phyloP scores from a whole-genome alignment of 2,888 invertebrate genomes.

The Petrolisthes manimaculis region DNA sequence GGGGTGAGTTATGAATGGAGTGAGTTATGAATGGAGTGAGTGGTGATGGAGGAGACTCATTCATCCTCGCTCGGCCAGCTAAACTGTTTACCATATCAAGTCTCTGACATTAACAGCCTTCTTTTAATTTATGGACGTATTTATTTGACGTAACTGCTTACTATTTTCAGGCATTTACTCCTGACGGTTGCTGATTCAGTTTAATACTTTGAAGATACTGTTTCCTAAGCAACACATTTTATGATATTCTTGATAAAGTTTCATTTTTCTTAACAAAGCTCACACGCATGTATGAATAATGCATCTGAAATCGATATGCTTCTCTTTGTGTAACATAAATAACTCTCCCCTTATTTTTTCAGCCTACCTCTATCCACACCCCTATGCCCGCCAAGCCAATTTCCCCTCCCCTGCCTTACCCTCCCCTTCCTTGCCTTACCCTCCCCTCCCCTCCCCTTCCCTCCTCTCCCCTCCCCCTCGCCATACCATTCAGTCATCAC shows the following conservation, averaged over 20 bases:
- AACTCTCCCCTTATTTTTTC: too few species aligned
- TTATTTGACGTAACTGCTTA: neutral
- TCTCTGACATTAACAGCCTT: neutral
- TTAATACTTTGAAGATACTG: too few species aligned
- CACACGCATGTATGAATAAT: neutral
- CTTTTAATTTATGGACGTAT: neutral
- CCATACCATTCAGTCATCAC: neutral
- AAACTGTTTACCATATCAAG: constrained; percentile 11
- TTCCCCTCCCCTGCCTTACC: neutral
- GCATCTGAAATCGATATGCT: too few species aligned
- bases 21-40: neutral
- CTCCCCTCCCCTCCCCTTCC: neutral
- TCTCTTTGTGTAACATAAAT: too few species aligned
- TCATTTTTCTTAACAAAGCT: neutral
- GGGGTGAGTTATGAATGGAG: constrained; percentile 1
- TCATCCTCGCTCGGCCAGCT: constrained; percentile 7
- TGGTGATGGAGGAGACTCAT: constrained; percentile 5
- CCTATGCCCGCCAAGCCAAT: too few species aligned
- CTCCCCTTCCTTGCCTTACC: neutral
- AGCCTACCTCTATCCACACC: too few species aligned
- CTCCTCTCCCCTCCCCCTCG: neutral
- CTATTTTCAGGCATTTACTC: neutral
- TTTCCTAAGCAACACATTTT: too few species aligned
- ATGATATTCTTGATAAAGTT: too few species aligned
- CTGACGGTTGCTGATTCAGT: neutral